These are phyloP conservation scores for Axis porcinus DNA, from an alignment of 2,113 vertebrate genomes.

Conservation along the genomic window DNA sequence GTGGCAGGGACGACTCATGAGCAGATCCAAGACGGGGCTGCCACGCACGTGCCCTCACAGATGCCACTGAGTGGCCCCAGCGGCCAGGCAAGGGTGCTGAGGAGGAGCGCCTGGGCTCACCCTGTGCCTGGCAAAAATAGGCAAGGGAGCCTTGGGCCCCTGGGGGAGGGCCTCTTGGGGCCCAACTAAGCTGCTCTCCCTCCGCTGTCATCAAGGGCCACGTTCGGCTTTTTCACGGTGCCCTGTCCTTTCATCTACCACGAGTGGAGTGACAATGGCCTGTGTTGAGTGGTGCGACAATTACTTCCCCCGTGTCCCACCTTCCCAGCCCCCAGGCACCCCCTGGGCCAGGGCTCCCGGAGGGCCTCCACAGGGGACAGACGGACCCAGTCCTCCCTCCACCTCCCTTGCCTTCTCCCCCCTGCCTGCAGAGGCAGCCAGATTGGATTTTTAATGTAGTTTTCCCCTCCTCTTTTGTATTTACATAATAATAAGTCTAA, in stretches of 20 bases:
- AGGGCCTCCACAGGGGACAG: not conserved
- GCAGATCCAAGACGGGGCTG: not conserved
- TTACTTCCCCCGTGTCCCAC: not conserved
- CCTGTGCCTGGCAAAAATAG: not conserved
- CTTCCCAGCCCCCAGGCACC: not conserved
- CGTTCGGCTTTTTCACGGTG: slow-evolving; percentile 45
- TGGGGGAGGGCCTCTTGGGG: not conserved
- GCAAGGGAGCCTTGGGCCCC: not conserved
- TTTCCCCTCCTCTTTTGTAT: slow-evolving; percentile 61
- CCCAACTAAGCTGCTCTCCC: not conserved
- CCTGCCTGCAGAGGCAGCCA: not conserved
- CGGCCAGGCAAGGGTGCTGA: not conserved
- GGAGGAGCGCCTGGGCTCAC: not conserved
- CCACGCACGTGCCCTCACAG: fast-evolving
- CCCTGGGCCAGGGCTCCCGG: fast-evolving
- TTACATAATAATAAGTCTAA: slow-evolving; percentile 75
- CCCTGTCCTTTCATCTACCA: slow-evolving; percentile 67
- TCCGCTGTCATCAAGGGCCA: slow-evolving; percentile 51
- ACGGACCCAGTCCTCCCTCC: not conserved
- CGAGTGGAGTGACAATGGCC: slow-evolving; percentile 4
- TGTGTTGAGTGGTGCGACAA: not conserved
- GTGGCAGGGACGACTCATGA: fast-evolving
- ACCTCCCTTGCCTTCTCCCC: not conserved
- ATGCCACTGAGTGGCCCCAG: no score
- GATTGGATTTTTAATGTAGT: slow-evolving; percentile 48